These are phyloP conservation scores for Orthosia gracilis DNA, from an alignment of 2,888 invertebrate species.

Conservation along the genomic window DNA sequence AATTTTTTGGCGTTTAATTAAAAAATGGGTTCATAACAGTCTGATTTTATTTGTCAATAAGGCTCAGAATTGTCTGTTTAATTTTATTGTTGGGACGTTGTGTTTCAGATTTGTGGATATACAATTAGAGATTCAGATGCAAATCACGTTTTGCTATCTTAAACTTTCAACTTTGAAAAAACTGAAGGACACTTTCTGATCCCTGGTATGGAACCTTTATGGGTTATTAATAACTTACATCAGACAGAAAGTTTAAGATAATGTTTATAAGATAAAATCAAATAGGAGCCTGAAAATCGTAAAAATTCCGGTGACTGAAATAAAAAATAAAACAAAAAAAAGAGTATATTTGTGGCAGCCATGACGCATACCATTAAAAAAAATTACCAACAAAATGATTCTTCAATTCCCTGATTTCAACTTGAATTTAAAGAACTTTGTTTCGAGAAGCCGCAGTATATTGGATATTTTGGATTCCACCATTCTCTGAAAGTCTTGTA, in stretches of 20 bases:
- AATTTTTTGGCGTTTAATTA: slow-evolving; percentile 44
- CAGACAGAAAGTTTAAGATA: too few species aligned
- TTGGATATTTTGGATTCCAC: slow-evolving; percentile 78
- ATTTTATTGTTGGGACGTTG: slow-evolving; percentile 17
- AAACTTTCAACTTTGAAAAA: neutral
- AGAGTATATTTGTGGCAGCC: too few species aligned
- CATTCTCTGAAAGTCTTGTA: slow-evolving; percentile 76
- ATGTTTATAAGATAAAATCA: too few species aligned
- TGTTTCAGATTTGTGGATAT: slow-evolving; percentile 4
- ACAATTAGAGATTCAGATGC: neutral
- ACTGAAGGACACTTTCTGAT: too few species aligned
- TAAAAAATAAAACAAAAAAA: too few species aligned
- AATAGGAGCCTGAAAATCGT: too few species aligned
- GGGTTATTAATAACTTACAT: too few species aligned
- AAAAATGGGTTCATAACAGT: slow-evolving; percentile 28
- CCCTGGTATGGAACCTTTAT: too few species aligned
- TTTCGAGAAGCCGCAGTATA: slow-evolving; percentile 61
- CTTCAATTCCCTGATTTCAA: too few species aligned
- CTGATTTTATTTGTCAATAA: slow-evolving; percentile 28
- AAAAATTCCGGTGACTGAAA: too few species aligned
- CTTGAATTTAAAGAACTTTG: neutral
- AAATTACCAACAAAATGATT: neutral
- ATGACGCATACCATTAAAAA: too few species aligned
- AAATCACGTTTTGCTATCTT: neutral
- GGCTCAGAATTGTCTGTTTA: slow-evolving; percentile 17